Conservation (phyloP, 2,113 vertebrate species). For the Sander lucioperca region DNA sequence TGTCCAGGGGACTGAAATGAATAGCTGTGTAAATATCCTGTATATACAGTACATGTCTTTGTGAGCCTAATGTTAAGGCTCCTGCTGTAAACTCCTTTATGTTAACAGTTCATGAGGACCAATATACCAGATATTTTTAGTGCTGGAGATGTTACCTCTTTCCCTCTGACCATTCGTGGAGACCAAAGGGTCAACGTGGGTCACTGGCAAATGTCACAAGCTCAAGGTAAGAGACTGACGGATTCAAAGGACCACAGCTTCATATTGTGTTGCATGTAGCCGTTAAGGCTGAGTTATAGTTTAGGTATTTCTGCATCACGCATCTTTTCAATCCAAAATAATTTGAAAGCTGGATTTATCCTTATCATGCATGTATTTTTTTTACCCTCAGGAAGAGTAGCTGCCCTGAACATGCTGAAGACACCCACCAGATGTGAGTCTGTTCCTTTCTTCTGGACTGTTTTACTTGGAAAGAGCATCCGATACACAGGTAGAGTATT, state of each 20-base stretch:
- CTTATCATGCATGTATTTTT: background rate
- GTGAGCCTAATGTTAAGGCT: background rate
- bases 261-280: background rate
- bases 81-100: background rate
- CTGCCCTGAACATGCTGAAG: conserved; percentile 89
- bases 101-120: conserved; percentile 88
- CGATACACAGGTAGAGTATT: conserved; percentile 85
- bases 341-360: background rate
- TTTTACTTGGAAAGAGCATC: conserved; percentile 86
- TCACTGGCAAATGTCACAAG: conserved; percentile 91
- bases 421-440: conserved; percentile 80
- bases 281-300: background rate
- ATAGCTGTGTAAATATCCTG: no score
- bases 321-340: background rate
- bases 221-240: conserved; percentile 83
- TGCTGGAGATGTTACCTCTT: conserved; percentile 89
- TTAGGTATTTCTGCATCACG: background rate
- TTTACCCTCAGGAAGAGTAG: conserved; percentile 83
- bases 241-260: background rate
- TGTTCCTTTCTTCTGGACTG: conserved; percentile 92
- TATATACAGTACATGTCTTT: background rate
- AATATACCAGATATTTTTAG: conserved; percentile 85
- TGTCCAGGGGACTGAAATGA: background rate
- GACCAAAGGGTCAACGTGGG: conserved; percentile 82
- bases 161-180: conserved; percentile 83